These are phyloP conservation scores for Callionymus lyra DNA, from an alignment of 2,113 vertebrate genomes.

Conservation along the genomic window DNA sequence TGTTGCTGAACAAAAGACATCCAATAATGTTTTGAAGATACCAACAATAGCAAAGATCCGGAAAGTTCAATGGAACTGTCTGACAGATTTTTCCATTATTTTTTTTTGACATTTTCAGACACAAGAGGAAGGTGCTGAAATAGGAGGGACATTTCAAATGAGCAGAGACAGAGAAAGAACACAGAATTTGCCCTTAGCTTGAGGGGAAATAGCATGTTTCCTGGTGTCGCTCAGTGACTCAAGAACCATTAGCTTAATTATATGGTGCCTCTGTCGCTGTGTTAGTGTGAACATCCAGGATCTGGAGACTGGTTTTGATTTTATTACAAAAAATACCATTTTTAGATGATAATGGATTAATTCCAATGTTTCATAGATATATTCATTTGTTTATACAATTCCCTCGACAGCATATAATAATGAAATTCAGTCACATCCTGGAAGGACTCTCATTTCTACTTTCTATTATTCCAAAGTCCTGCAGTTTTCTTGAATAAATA, in stretches of 20 bases:
- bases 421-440: no score
- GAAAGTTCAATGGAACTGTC: neutral
- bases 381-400: no score
- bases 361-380: no score
- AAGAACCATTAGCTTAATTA: conserved; percentile 57
- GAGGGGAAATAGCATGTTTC: conserved; percentile 52
- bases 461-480: no score
- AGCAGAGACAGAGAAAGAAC: conserved; percentile 19
- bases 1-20: conserved; percentile 11
- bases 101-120: conserved; percentile 15
- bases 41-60: conserved; percentile 4
- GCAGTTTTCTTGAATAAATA: no score
- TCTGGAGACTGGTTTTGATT: no score
- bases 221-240: conserved; percentile 51
- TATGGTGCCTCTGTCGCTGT: conserved; percentile 28
- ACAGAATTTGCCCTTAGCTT: conserved; percentile 34
- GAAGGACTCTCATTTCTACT: no score
- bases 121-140: conserved; percentile 6
- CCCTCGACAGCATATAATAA: no score
- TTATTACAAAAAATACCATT: no score
- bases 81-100: conserved; percentile 10
- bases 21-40: conserved; percentile 15
- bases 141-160: conserved; percentile 15
- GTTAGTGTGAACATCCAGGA: no score
- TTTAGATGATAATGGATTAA: no score